Percentiles rank a stretch among this genome's conserved stretches.
These are phyloP conservation scores for Sylvia borin DNA, from an alignment of 2,797 vertebrate species.

Conservation along the genomic window DNA sequence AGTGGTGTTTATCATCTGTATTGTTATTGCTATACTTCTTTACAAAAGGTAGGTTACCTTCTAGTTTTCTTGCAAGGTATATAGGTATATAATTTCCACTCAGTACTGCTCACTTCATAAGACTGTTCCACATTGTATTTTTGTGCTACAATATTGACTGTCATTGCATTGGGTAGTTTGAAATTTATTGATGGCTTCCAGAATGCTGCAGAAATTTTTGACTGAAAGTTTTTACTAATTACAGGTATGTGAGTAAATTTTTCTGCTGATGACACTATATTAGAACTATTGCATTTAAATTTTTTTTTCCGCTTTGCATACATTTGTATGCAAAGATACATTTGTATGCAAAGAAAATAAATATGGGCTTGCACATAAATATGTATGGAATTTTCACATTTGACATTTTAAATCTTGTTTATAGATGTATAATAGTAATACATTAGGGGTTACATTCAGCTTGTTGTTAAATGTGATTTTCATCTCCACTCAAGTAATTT, in stretches of 20 bases:
- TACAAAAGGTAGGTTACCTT: slow-evolving; percentile 92
- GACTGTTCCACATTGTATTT: background rate
- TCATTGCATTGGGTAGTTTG: background rate
- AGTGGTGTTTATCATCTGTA: slow-evolving; percentile 99
- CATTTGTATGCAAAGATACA: background rate
- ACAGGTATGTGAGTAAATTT: background rate
- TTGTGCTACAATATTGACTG: background rate
- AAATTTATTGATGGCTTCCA: background rate
- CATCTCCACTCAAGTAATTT: background rate
- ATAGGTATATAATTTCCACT: background rate
- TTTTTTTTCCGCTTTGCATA: background rate
- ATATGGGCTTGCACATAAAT: background rate
- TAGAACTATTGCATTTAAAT: background rate
- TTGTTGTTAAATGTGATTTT: background rate
- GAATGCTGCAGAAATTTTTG: background rate
- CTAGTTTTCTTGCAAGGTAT: background rate
- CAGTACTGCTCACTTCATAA: background rate
- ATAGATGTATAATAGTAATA: background rate
- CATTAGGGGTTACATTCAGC: background rate
- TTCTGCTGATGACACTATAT: background rate
- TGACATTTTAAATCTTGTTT: background rate
- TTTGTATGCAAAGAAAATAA: background rate
- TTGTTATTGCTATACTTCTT: slow-evolving; percentile 98
- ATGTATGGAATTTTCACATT: background rate
- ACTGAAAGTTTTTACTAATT: background rate